Conservation (phyloP, 2,797 vertebrate species). For the Hirundo rustica region DNA sequence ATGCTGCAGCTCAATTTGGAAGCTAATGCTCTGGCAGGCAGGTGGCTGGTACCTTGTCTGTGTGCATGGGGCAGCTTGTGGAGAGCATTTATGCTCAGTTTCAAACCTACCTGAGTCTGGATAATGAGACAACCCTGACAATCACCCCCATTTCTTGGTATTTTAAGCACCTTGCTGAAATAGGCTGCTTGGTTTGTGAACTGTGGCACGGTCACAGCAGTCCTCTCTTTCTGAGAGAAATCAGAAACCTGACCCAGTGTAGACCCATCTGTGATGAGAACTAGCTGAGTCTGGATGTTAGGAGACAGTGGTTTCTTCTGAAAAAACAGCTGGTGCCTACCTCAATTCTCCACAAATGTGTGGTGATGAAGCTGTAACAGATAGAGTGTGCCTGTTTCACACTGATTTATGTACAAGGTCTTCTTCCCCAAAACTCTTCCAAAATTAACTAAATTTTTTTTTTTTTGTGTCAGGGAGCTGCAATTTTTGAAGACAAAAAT, state of each 20-base stretch:
- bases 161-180: not conserved
- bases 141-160: not conserved
- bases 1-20: not conserved
- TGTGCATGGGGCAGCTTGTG: not conserved
- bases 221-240: not conserved
- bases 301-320: not conserved
- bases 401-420: not conserved
- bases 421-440: not conserved
- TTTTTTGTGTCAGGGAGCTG: not conserved
- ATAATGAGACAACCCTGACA: not conserved
- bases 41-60: not conserved
- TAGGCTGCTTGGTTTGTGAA: not conserved
- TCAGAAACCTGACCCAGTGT: not conserved
- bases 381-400: fast-evolving
- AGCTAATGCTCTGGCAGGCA: not conserved
- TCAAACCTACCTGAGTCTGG: not conserved
- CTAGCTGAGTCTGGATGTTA: not conserved
- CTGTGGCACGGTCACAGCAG: not conserved
- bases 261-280: not conserved
- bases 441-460: not conserved
- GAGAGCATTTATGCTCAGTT: not conserved
- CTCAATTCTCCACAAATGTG: fast-evolving
- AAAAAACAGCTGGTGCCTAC: not conserved
- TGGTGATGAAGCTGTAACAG: not conserved
- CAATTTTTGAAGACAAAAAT: not conserved